Conservation (phyloP, 2,888 invertebrate genomes). For the Ophion ellenae region DNA sequence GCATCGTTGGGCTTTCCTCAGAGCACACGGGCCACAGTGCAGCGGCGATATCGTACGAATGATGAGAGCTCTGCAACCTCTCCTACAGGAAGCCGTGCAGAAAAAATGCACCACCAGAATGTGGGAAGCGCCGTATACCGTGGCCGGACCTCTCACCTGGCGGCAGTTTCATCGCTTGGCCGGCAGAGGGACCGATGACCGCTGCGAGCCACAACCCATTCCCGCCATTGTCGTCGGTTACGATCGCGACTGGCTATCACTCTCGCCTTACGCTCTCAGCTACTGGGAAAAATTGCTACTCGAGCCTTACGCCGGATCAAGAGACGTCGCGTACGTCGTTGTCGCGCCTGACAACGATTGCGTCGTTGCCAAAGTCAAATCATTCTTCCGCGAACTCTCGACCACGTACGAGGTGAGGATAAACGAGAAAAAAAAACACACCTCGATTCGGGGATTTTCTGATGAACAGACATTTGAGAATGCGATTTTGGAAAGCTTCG, state of each 20-base stretch:
- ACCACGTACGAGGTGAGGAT: constrained; percentile 92
- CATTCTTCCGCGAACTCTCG: constrained; percentile 96
- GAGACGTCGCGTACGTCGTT: constrained; percentile 97
- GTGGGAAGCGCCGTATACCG: constrained; percentile 96
- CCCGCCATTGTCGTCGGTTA: constrained; percentile 97
- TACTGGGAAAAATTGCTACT: constrained; percentile 99
- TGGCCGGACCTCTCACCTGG: constrained; percentile 99
- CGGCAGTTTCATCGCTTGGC: constrained; percentile 98
- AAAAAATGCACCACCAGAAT: constrained; percentile 94
- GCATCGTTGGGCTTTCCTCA: constrained; percentile 94
- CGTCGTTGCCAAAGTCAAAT: constrained; percentile 90
- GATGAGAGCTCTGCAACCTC: constrained; percentile 95
- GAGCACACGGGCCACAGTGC: constrained; percentile 93
- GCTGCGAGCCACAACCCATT: constrained; percentile 98
- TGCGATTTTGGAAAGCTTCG: too few species aligned
- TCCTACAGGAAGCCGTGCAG: constrained; percentile 97
- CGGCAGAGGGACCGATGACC: constrained; percentile 96
- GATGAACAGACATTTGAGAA: too few species aligned
- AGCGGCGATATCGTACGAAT: constrained; percentile 96
- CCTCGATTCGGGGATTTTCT: background rate
- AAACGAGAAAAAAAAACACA: background rate
- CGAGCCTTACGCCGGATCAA: constrained; percentile 97
- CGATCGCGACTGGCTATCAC: constrained; percentile 97
- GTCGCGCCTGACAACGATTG: constrained; percentile 96
- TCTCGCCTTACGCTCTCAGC: constrained; percentile 96